A percentile compares a stretch with the other conserved stretches of the same genome.
Conservation (phyloP, 2,113 vertebrate species). For the Apteryx owenii region DNA sequence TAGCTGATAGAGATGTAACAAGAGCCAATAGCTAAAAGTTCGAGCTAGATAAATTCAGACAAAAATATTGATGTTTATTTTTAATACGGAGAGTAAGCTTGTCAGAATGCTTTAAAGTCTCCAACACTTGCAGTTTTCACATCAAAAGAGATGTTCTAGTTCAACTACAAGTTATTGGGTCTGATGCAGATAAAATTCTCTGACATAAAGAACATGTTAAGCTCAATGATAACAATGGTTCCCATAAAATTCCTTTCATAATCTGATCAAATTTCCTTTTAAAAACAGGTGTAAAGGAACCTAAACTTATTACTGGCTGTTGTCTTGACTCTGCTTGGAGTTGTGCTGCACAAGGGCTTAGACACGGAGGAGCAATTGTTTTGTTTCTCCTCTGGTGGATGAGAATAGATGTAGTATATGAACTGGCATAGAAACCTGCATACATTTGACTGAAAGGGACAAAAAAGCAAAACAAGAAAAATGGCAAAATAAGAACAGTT, state of each 20-base stretch:
- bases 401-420: neutral
- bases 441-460: neutral
- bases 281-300: neutral
- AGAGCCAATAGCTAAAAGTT: neutral
- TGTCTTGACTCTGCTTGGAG: neutral
- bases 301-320: neutral
- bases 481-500: neutral
- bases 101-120: neutral
- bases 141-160: neutral
- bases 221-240: neutral
- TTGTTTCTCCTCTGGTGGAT: neutral
- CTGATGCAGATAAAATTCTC: neutral
- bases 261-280: neutral
- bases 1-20: neutral
- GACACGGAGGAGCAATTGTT: neutral
- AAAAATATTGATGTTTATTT: neutral
- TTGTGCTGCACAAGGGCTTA: neutral
- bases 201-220: fast-evolving
- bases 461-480: neutral
- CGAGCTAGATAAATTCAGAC: neutral
- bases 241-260: neutral
- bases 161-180: neutral
- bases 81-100: neutral
- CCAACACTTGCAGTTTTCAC: neutral
- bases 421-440: neutral